Base-by-base conservation (phyloP, 1,140 invertebrate species). In the Hypothenemus hampei region DNA sequence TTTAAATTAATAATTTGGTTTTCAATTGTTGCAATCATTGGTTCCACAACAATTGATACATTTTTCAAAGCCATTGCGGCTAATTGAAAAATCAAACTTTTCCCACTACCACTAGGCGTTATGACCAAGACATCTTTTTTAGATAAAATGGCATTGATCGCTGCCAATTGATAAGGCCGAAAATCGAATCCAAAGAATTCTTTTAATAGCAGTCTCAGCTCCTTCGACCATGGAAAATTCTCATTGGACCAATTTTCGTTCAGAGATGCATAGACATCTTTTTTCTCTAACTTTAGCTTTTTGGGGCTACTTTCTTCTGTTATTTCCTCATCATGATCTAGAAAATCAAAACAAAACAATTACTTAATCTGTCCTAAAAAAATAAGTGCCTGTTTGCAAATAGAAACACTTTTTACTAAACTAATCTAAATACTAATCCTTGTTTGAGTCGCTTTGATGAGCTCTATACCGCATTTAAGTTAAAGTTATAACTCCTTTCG, bases 51-150 rank as follows among this genome's bases (percentile, higher is more conserved):
- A 49, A 98, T 80, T 0, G 93, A 93, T 0, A 97, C 78, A 4
- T 91, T 90, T 18, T 75, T 73, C 1, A 78, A 77, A 13, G 90
- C 60, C 29, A 89, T 66, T 0, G 87, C 85, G 1, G 88, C 86
- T 18, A 93, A 75, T 74, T 99, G 97, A 75, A 98, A 99, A 65
- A 94, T 97, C 11, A 99, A 73, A 31, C 91, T 96, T 77, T 99
- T 99, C 60, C 97, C 97, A 58, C 93, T 94, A 21, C 95, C 97
- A 37, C 96, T 99, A 10, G 96, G 96, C 96, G 98, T 99, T 0
- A 98, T 78, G 3, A 99, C 83, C 69, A 99, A 95, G 62, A 89
- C 90, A 72, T 99, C 94, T 66, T 90, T 80, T 2, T 84, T 82
- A 3, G 93, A 72, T 35, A 98, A 62, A 1, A 89, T 85, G 6